Evolutionary conservation across 2,113 vertebrate genomes (phyloP), one percentile per base, ranked within the genome.

Genomic region (Dryoscopus gambensis): DNA sequence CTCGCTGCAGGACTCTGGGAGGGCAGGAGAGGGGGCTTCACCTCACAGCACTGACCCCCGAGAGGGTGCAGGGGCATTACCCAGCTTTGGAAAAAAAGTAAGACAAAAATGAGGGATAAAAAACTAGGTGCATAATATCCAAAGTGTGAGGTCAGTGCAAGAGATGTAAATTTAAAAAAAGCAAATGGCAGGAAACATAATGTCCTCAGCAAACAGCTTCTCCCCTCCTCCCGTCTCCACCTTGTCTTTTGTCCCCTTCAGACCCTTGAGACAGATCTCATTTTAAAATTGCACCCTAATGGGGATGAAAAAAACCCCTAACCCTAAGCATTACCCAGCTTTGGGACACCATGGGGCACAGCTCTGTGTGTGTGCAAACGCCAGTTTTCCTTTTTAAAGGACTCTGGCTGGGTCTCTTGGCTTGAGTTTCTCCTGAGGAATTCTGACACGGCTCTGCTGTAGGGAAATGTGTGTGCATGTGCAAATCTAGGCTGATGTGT

Each of bases 111-210:
- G 89, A 91, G 89, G 25, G 76, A 96, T 96, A 95, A 96, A 94
- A 97, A 97, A 91, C 84, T 90, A 89, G 86, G 92, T 93, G 95
- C 86, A 92, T 86, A 80, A 59, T 47, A 97, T 96, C 94, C 88
- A 95, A 96, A 97, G 83, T 87, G 95, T 92, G 93, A 97, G 97
- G 97, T 97, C 98, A 97, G 93, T 97, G 91, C 82, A 56, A 97
- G 94, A 86, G 86, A 96, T 97, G 97, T 64, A 69, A 97, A 71
- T 76, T 59, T 82, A 95, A 70, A 93, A 94, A 91, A 93, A 87
- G 52, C 94, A 97, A 97, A 97, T 79, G 85, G 90, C 79, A 95
- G 94, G 89, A 97, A 98, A 98, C 62, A 96, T 37, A 96, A 93
- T 52, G 64, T 47, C 79, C 89, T 86, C 44, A 0, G 78, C 95